A percentile compares a stretch with the other conserved stretches of the same genome.
Evolutionary conservation across 2,113 vertebrate genomes (phyloP).

Genomic region (Bambusicola thoracicus): DNA sequence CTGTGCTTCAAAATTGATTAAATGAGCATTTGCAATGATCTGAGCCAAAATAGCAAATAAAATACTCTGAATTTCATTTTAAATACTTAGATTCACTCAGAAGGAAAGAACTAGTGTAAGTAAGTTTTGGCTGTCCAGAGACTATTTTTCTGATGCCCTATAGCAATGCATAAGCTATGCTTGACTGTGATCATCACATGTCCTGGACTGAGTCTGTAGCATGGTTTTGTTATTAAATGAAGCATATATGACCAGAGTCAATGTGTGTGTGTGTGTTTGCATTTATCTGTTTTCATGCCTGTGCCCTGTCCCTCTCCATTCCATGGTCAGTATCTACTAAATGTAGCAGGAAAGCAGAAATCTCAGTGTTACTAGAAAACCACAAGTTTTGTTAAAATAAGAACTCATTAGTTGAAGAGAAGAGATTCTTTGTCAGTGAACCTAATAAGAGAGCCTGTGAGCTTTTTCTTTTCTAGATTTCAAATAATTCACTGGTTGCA

Average conservation of each 20-base stretch:
- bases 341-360: background rate
- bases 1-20: background rate
- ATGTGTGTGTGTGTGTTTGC: background rate
- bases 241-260: background rate
- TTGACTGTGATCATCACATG: background rate
- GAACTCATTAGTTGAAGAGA: background rate
- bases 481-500: background rate
- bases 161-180: background rate
- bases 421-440: background rate
- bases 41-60: background rate
- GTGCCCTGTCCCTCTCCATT: fast-evolving
- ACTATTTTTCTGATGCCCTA: background rate
- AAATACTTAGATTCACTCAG: background rate
- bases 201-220: background rate
- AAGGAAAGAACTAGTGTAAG: background rate
- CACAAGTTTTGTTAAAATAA: background rate
- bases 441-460: background rate
- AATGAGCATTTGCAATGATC: background rate
- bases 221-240: background rate
- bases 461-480: background rate
- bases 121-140: background rate
- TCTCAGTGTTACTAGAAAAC: fast-evolving
- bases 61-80: background rate
- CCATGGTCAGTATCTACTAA: background rate
- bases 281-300: fast-evolving